Evolutionary conservation across 2,888 invertebrate species (phyloP), one percentile per base, ranked within the genome.

Genomic region (Drosophila prolongata): DNA sequence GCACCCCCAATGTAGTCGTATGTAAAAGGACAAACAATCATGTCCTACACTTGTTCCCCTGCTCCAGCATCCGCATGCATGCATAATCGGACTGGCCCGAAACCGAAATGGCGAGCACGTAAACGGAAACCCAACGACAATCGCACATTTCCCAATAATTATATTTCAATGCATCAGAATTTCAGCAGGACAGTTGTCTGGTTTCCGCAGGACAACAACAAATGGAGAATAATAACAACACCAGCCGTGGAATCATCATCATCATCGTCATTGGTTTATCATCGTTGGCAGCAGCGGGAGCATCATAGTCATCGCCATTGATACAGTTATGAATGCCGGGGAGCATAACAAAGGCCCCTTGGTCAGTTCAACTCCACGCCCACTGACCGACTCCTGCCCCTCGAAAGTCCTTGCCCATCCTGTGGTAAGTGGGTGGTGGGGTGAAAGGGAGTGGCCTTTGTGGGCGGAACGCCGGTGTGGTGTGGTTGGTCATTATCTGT

Each of bases 61-160:
- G 24, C 40, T 13, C 14, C 60, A 35, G 10, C 35, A 44, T 56
- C 60, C 60, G 37, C 16, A 35, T 49, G 62, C 62, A 62, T 62
- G 47, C 65, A 64, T 64, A 64, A 64, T 64, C 62, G 62, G 13
- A 30, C 61, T 13, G 37, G 37, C 37, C 49, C 57, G 50, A 56
- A 70, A 71, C 47, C 30, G 42, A 65, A 40, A 54, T 37, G 55
- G 24, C 75, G 50, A 59, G 56, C 77, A 87, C 77, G 85, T 85
- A 76, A 87, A 77, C 85, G 89, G 85, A 85, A 89, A 89, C 87
- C 79, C 68, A 85, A 73, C 76, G 90, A 89, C 89, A 90, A 90
- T 81, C 90, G 82, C 80, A 80, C 87, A 87, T 90, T 90, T 90
- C 88, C 87, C 91, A 90, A 90, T 90, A 90, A 90, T 90, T 90